These are phyloP conservation scores for Rhombomys opimus DNA, from an alignment of 2,113 vertebrate genomes.

Conservation along the genomic window DNA sequence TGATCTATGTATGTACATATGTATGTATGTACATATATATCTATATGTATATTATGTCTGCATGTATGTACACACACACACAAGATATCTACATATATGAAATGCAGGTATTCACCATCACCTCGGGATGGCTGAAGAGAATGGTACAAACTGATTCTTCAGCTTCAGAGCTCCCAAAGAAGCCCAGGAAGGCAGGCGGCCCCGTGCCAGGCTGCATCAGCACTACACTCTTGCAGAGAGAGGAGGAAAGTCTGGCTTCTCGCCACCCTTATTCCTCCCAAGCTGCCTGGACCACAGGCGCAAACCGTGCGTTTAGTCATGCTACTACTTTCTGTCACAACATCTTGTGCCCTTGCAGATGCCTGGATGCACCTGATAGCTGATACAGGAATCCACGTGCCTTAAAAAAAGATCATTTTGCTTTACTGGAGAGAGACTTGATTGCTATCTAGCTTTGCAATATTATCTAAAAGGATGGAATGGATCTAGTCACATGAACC, in stretches of 20 bases:
- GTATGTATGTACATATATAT: not conserved
- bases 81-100: not conserved
- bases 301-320: fast-evolving
- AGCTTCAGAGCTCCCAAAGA: not conserved
- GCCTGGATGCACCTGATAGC: not conserved
- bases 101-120: not conserved
- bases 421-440: not conserved
- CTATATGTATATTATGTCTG: too few relatives aligned
- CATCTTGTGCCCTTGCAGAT: not conserved
- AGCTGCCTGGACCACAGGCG: fast-evolving
- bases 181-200: not conserved
- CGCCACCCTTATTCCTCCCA: fast-evolving
- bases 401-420: not conserved
- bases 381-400: not conserved
- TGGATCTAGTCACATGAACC: not conserved
- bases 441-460: not conserved
- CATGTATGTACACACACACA: too few relatives aligned
- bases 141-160: too few relatives aligned
- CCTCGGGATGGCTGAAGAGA: not conserved
- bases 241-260: not conserved
- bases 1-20: not conserved
- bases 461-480: not conserved
- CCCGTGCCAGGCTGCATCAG: fast-evolving
- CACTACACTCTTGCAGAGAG: not conserved
- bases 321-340: not conserved